Conservation (phyloP, 2,113 vertebrate species). For the Lepus americanus region DNA sequence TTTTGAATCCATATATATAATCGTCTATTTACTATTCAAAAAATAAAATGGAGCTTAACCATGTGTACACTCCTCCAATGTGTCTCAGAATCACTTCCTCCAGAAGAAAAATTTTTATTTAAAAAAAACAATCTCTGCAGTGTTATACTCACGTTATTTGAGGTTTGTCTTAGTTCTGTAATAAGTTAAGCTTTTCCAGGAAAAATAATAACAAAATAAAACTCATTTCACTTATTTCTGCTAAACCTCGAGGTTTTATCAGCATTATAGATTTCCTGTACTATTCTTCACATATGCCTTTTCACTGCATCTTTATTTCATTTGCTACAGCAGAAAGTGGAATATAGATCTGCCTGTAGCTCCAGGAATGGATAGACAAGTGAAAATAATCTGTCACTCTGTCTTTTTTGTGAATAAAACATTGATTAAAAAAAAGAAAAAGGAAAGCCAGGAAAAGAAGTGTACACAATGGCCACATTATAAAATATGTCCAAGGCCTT, state of each 20-base stretch:
- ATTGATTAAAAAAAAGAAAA: slow-evolving; percentile 52
- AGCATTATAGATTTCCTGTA: slow-evolving; percentile 73
- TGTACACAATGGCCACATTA: slow-evolving; percentile 11
- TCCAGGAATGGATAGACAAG: slow-evolving; percentile 53
- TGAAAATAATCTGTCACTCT: slow-evolving; percentile 73
- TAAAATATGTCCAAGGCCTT: background rate
- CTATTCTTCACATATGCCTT: background rate
- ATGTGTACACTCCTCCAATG: background rate
- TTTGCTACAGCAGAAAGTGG: slow-evolving; percentile 57
- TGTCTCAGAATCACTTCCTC: background rate
- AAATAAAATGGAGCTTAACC: background rate
- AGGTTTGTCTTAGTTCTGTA: slow-evolving; percentile 44
- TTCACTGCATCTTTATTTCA: slow-evolving; percentile 71
- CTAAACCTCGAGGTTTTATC: slow-evolving; percentile 47
- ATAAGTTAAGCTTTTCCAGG: slow-evolving; percentile 22
- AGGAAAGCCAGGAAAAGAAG: slow-evolving; percentile 58
- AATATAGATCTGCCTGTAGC: slow-evolving; percentile 51
- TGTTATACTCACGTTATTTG: slow-evolving; percentile 31
- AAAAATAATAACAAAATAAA: slow-evolving; percentile 72
- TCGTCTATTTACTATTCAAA: slow-evolving; percentile 9
- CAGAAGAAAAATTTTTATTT: slow-evolving; percentile 16
- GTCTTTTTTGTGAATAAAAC: slow-evolving; percentile 64
- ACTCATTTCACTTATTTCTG: slow-evolving; percentile 38
- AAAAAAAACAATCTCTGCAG: slow-evolving; percentile 10
- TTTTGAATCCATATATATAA: background rate